Base-by-base conservation (phyloP, 2,888 invertebrate species). In the Strigamia crassipes region DNA sequence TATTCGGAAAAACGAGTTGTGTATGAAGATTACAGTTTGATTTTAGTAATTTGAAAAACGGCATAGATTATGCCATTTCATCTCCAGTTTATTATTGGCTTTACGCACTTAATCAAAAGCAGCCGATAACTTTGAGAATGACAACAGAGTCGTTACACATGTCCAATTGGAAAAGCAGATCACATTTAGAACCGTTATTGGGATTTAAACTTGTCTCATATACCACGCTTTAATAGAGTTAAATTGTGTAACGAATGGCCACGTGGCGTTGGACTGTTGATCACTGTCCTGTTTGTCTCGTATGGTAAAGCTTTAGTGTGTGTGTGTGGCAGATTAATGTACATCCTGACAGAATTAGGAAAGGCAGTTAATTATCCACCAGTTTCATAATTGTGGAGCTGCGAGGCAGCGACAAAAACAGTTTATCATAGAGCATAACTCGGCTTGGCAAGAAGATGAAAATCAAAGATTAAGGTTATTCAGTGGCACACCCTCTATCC, bases 321-420 rank as follows among this genome's bases (percentile, higher is more conserved):
- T 51, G 51, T 73, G 31, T n/a, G 73, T 73, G 73, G 73, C 73
- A 73, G 73, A 73, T 73, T 73, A 73, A 73, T 73, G 73, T 73
- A 56, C 56, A 56, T 56, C 56, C 56, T 56, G 56, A 56, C 56
- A 56, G 73, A 31, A 73, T 73, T 73, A 73, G 73, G 73, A 73
- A 73, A 73, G 73, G 73, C 73, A 73, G 73, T 73, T 73, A 73
- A 73, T 73, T 73, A 73, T 73, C 73, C 13, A 31, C 73, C 73
- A 31, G 56, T 56, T 73, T 73, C 73, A 73, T 73, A 73, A 73
- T 73, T 73, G 73, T 73, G 73, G 31, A 73, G 73, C 73, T 73
- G 73, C 73, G 73, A 73, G 73, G 27, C 27, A 73, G 31, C 27
- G 73, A 73, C 73, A 73, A 73, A 73, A 73, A 73, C 73, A 73